A percentile compares a stretch with the other conserved stretches of the same genome.
phyloP scores from a whole-genome alignment of 1,140 invertebrate genomes.

The Vollenhovia emeryi region DNA sequence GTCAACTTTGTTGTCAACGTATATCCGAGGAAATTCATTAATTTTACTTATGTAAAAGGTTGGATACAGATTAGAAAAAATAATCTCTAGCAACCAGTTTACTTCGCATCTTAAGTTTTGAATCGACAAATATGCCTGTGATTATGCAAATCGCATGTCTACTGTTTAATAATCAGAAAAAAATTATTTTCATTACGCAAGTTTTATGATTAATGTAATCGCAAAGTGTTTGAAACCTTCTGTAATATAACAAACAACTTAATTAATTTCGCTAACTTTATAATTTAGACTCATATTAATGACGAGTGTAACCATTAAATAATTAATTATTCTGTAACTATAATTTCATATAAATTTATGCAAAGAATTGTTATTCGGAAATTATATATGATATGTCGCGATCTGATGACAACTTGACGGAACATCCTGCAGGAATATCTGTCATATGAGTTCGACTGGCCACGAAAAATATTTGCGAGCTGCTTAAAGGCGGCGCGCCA shows the following conservation, averaged over 20 bases:
- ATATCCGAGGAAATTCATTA: neutral
- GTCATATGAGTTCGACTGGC: constrained; percentile 55
- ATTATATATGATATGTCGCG: neutral
- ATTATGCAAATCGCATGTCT: neutral
- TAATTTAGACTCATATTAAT: too few species aligned
- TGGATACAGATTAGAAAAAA: neutral
- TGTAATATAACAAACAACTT: too few species aligned
- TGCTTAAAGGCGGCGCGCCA: constrained; percentile 55
- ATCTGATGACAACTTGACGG: neutral
- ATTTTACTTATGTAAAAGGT: neutral
- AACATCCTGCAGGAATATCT: neutral
- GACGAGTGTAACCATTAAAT: neutral
- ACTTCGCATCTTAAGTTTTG: neutral
- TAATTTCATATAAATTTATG: neutral
- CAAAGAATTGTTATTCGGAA: neutral
- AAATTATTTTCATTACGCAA: neutral
- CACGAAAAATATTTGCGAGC: constrained; percentile 64
- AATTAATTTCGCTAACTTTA: too few species aligned
- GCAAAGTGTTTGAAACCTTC: neutral
- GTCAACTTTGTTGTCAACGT: neutral
- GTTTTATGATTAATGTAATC: constrained; percentile 1
- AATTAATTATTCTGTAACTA: neutral
- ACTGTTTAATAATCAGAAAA: neutral
- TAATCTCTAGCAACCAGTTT: neutral
- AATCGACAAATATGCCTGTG: neutral